Conservation (phyloP, 2,888 invertebrate species). For the Mythimna lalbum region DNA sequence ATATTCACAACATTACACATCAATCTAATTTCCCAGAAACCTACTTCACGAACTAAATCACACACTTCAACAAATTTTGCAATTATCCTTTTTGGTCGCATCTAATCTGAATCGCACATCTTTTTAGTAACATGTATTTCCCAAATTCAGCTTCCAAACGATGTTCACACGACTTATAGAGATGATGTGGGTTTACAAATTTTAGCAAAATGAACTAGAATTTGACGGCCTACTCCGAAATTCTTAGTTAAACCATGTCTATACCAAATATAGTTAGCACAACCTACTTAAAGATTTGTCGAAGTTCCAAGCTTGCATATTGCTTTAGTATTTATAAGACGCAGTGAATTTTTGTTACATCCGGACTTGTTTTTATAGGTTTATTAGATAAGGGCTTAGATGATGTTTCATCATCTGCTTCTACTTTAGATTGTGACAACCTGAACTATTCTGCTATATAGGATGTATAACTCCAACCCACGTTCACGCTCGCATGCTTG, state of each 20-base stretch:
- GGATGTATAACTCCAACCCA: no score
- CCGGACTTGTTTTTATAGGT: constrained; percentile 10
- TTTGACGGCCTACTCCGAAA: constrained; percentile 20
- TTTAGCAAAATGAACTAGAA: constrained; percentile 35
- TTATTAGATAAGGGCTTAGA: not conserved
- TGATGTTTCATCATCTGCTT: constrained; percentile 3
- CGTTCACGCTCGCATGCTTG: no score
- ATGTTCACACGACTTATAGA: constrained; percentile 39
- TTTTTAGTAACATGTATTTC: constrained; percentile 13
- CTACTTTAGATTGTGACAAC: no score
- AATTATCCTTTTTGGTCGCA: constrained; percentile 36
- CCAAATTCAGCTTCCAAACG: constrained; percentile 27
- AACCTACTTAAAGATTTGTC: constrained; percentile 9
- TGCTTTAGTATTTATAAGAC: constrained; percentile 8
- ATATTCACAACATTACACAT: constrained; percentile 29
- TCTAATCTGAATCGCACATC: constrained; percentile 51
- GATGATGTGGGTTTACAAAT: constrained; percentile 14
- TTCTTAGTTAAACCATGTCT: constrained; percentile 9
- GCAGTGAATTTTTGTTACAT: constrained; percentile 20
- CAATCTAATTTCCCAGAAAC: constrained; percentile 35
- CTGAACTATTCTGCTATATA: no score
- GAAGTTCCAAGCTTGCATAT: constrained; percentile 4
- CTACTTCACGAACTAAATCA: constrained; percentile 32
- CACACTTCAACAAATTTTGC: constrained; percentile 21
- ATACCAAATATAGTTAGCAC: not conserved